phyloP scores from a whole-genome alignment of 2,888 invertebrate genomes.

The Eulithis prunata region DNA sequence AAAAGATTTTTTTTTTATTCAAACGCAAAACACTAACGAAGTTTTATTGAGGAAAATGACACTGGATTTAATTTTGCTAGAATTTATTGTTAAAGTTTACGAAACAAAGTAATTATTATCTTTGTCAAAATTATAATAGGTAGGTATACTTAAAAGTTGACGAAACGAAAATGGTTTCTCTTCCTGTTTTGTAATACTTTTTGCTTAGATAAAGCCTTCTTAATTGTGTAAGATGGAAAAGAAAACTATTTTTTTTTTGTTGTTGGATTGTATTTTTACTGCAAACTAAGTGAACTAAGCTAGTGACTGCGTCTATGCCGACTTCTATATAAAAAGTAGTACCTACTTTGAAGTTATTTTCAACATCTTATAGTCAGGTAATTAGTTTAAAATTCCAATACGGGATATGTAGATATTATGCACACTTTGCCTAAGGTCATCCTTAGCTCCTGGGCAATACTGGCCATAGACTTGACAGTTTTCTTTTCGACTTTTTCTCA shows the following conservation, averaged over 20 bases:
- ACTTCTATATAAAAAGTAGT: too few species aligned
- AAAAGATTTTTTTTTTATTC: constrained; percentile 28
- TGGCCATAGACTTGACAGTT: not conserved
- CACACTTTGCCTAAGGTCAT: too few species aligned
- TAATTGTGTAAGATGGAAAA: constrained; percentile 13
- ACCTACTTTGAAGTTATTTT: too few species aligned
- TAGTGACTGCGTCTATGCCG: too few species aligned
- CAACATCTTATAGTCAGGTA: too few species aligned
- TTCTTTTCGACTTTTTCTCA: too few species aligned
- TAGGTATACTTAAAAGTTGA: constrained; percentile 31
- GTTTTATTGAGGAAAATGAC: constrained; percentile 37
- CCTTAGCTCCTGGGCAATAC: not conserved
- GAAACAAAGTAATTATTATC: constrained; percentile 40
- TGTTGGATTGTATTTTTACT: too few species aligned
- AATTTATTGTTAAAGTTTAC: constrained; percentile 38
- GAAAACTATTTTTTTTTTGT: too few species aligned
- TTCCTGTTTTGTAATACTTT: constrained; percentile 29
- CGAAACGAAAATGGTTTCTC: constrained; percentile 35
- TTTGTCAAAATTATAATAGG: constrained; percentile 36
- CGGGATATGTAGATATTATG: too few species aligned
- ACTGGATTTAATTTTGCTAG: constrained; percentile 31
- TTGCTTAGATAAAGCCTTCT: constrained; percentile 19
- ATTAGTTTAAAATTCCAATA: too few species aligned
- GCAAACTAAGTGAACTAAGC: too few species aligned
- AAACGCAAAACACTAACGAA: constrained; percentile 25